phyloP scores from a whole-genome alignment of 2,113 vertebrate genomes.

The Ctenodactylus gundi region DNA sequence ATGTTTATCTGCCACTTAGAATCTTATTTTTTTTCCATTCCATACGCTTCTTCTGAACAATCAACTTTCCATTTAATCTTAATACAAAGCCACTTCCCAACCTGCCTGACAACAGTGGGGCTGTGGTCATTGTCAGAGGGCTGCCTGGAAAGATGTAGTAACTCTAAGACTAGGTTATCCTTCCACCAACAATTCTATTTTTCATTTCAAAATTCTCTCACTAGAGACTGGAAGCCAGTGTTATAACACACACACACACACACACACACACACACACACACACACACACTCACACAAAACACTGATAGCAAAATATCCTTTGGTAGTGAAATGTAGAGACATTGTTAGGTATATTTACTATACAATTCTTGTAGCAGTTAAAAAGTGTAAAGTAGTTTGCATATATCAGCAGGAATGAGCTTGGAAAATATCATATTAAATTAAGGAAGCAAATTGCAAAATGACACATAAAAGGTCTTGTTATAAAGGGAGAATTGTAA shows the following conservation, averaged over 20 bases:
- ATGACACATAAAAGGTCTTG: background rate
- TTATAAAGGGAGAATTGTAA: conserved; percentile 1
- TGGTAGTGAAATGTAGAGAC: background rate
- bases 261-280: too few relatives aligned
- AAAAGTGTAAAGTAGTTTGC: background rate
- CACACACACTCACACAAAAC: too few relatives aligned
- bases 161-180: background rate
- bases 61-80: background rate
- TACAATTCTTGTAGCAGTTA: background rate
- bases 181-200: background rate
- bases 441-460: conserved; percentile 33
- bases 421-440: background rate
- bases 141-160: background rate
- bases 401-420: background rate
- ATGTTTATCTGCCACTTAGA: background rate
- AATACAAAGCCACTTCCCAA: background rate
- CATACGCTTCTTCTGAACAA: background rate
- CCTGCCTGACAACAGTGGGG: background rate
- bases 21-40: background rate
- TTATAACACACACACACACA: too few relatives aligned
- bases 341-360: background rate
- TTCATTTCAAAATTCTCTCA: background rate
- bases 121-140: background rate
- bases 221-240: background rate
- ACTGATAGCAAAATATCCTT: background rate